Conservation (phyloP, 1,140 invertebrate species). For the Drosophila pseudoananassae region DNA sequence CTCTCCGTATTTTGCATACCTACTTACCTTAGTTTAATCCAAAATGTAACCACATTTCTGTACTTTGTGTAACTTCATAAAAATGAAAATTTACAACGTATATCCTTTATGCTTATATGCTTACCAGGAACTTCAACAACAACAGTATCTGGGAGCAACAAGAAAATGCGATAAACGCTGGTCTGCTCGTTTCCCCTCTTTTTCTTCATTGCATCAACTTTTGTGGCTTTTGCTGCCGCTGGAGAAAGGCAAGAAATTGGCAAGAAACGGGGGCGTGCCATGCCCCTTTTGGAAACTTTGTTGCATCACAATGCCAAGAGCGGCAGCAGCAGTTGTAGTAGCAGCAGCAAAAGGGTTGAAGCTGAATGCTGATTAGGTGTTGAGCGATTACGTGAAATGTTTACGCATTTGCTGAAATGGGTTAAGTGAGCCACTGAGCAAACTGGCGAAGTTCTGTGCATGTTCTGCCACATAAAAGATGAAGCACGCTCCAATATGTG, state of each 20-base stretch:
- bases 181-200: conserved; percentile 48
- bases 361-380: conserved; percentile 74
- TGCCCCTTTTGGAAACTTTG: conserved; percentile 35
- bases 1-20: conserved; percentile 48
- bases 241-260: not conserved
- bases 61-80: conserved; percentile 79
- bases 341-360: conserved; percentile 35
- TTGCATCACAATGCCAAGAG: conserved; percentile 55
- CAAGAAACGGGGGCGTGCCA: conserved; percentile 9
- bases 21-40: conserved; percentile 69
- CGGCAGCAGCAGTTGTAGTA: conserved; percentile 8
- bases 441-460: conserved; percentile 27
- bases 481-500: not conserved
- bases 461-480: conserved; percentile 30
- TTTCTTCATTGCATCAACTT: conserved; percentile 62
- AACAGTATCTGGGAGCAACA: conserved; percentile 35
- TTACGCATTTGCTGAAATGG: conserved; percentile 69
- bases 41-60: conserved; percentile 76
- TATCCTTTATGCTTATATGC: conserved; percentile 77
- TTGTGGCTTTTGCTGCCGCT: conserved; percentile 51
- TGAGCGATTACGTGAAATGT: conserved; percentile 76
- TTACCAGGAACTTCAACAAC: conserved; percentile 41
- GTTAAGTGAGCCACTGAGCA: conserved; percentile 25
- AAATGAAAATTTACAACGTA: conserved; percentile 79
- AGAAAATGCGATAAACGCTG: conserved; percentile 66